These are phyloP conservation scores for Mactra quadrangularis DNA, from an alignment of 1,140 invertebrate genomes.

Conservation along the genomic window DNA sequence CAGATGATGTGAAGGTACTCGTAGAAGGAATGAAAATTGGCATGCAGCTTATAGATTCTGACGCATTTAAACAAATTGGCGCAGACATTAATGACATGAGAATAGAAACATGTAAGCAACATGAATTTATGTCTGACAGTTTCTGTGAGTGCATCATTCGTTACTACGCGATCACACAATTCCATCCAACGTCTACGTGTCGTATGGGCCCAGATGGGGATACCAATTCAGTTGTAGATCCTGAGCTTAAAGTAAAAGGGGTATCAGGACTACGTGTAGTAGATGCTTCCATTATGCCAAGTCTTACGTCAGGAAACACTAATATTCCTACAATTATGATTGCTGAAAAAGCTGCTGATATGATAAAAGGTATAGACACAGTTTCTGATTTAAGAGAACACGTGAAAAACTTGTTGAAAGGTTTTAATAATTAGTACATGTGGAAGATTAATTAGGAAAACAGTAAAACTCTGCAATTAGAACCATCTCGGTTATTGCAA, in stretches of 20 bases:
- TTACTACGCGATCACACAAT: background rate
- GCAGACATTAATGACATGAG: background rate
- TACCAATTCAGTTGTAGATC: slow-evolving; percentile 8
- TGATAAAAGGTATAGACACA: slow-evolving; percentile 81
- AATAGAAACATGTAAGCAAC: background rate
- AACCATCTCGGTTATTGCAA: no score
- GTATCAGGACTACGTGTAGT: background rate
- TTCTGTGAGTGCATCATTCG: slow-evolving; percentile 10
- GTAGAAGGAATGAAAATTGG: slow-evolving; percentile 19
- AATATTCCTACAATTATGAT: slow-evolving; percentile 65
- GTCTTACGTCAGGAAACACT: slow-evolving; percentile 15
- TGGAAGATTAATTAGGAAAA: no score
- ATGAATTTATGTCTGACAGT: background rate
- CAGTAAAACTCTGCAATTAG: no score
- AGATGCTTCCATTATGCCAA: slow-evolving; percentile 31
- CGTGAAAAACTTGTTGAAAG: no score
- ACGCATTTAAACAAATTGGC: slow-evolving; percentile 32
- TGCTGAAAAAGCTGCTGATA: slow-evolving; percentile 85
- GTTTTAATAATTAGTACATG: no score
- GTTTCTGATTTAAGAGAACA: slow-evolving; percentile 77
- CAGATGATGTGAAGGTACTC: slow-evolving; percentile 52
- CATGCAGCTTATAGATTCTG: slow-evolving; percentile 6
- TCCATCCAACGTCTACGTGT: slow-evolving; percentile 92
- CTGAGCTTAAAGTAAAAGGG: slow-evolving; percentile 4
- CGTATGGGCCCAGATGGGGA: slow-evolving; percentile 86